Percentiles rank a stretch among this genome's conserved stretches.
Evolutionary conservation across 1,140 invertebrate genomes (phyloP).

Genomic region (Akabosia matsudoensis): DNA sequence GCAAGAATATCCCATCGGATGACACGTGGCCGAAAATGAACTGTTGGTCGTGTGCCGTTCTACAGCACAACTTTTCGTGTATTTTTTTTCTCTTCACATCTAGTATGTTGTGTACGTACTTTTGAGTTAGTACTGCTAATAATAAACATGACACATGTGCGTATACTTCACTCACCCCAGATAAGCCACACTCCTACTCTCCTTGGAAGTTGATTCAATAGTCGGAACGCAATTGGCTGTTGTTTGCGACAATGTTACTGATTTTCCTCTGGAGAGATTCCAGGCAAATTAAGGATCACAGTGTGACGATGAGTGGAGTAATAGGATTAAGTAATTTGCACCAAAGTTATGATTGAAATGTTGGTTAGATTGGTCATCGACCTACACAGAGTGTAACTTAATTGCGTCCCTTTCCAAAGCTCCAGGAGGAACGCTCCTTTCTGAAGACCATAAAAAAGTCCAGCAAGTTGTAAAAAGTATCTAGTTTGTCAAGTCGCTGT

Average conservation of each 20-base stretch:
- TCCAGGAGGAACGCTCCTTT: no score
- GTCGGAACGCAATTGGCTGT: no score
- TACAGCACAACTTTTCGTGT: not conserved
- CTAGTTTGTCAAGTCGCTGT: not conserved
- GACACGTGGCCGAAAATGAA: constrained; percentile 42
- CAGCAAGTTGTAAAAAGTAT: constrained; percentile 19
- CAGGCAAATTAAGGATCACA: not conserved
- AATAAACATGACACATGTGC: not conserved
- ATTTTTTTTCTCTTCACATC: not conserved
- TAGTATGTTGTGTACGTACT: not conserved
- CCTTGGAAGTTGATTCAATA: no score
- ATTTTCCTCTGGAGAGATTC: not conserved
- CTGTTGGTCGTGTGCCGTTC: constrained; percentile 37
- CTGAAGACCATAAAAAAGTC: no score
- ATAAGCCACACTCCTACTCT: no score
- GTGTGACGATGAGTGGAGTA: not conserved
- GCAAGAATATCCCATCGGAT: not conserved
- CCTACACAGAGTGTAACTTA: no score
- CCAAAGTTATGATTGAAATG: not conserved
- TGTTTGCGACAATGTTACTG: no score
- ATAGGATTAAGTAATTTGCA: constrained; percentile 20
- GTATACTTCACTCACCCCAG: no score
- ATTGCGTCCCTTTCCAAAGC: no score
- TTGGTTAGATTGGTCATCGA: no score
- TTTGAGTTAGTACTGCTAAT: not conserved